Evolutionary conservation across 2,888 invertebrate species (phyloP).

Genomic region (Caenorhabditis imperialis): DNA sequence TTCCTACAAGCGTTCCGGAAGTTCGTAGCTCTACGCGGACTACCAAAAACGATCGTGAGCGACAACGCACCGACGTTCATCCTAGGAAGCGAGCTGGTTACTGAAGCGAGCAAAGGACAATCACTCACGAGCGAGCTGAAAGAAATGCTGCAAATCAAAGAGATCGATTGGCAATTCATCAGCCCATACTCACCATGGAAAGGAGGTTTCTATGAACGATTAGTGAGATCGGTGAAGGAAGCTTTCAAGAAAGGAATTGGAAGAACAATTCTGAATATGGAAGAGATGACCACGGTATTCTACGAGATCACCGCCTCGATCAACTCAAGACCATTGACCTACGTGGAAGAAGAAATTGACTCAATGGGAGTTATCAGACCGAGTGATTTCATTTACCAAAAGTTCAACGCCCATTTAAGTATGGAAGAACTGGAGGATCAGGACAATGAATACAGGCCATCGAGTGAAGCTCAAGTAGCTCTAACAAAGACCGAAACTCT

Average conservation of each 20-base stretch:
- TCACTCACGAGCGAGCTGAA: neutral
- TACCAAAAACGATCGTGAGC: slow-evolving; percentile 56
- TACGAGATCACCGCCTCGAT: slow-evolving; percentile 25
- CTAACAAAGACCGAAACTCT: slow-evolving; percentile 20
- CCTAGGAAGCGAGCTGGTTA: slow-evolving; percentile 74
- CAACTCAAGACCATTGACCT: slow-evolving; percentile 43
- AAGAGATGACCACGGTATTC: slow-evolving; percentile 12
- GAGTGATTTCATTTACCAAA: slow-evolving; percentile 36
- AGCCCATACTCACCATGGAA: slow-evolving; percentile 79
- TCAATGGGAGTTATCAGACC: slow-evolving; percentile 28
- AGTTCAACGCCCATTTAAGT: neutral
- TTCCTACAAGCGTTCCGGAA: slow-evolving; percentile 45
- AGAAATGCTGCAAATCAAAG: slow-evolving; percentile 2
- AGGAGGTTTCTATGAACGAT: slow-evolving; percentile 80
- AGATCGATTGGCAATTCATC: slow-evolving; percentile 77
- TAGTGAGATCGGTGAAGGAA: slow-evolving; percentile 78
- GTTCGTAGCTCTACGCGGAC: slow-evolving; percentile 39
- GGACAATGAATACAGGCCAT: slow-evolving; percentile 26
- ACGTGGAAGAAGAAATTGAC: slow-evolving; percentile 19
- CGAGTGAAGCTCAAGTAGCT: slow-evolving; percentile 11
- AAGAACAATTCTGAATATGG: neutral
- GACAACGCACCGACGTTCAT: slow-evolving; percentile 78
- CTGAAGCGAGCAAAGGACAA: too few relatives aligned
- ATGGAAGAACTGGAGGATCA: neutral
- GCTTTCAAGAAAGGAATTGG: slow-evolving; percentile 18